Evolutionary conservation across 2,888 invertebrate species (phyloP).

Genomic region (Charanyca ferruginea): DNA sequence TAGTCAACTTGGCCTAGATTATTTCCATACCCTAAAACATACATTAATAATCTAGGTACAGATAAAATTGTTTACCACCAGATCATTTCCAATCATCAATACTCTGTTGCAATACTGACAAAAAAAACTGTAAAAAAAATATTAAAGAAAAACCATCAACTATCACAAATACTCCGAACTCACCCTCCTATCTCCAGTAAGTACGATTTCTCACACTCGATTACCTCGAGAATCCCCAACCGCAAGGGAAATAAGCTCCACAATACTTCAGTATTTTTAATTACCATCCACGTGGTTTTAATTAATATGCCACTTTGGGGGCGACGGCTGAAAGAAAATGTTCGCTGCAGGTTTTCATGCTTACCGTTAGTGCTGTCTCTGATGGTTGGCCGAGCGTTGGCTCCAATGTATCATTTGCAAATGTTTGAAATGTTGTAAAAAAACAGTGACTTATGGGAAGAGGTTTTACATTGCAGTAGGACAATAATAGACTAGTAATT

Average conservation of each 20-base stretch:
- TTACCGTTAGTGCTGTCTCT: slow-evolving; percentile 36
- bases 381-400: slow-evolving; percentile 25
- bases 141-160: background rate
- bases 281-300: slow-evolving; percentile 58
- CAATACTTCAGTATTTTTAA: slow-evolving; percentile 55
- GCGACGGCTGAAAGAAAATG: slow-evolving; percentile 49
- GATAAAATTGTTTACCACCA: too few relatives aligned
- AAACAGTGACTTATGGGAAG: too few relatives aligned
- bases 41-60: too few relatives aligned
- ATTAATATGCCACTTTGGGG: slow-evolving; percentile 62
- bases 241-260: slow-evolving; percentile 49
- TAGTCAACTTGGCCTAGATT: too few relatives aligned
- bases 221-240: slow-evolving; percentile 24
- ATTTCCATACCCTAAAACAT: too few relatives aligned
- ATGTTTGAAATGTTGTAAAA: background rate
- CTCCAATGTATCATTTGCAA: slow-evolving; percentile 1
- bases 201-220: slow-evolving; percentile 55
- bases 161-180: slow-evolving; percentile 6
- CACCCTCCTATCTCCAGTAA: slow-evolving; percentile 17
- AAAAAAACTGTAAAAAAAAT: slow-evolving; percentile 5
- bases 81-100: too few relatives aligned
- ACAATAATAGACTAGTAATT: too few relatives aligned
- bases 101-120: too few relatives aligned
- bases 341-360: slow-evolving; percentile 32
- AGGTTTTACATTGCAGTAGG: too few relatives aligned